Evolutionary conservation across 2,113 vertebrate genomes (phyloP).

Genomic region (Malurus cyaneus): DNA sequence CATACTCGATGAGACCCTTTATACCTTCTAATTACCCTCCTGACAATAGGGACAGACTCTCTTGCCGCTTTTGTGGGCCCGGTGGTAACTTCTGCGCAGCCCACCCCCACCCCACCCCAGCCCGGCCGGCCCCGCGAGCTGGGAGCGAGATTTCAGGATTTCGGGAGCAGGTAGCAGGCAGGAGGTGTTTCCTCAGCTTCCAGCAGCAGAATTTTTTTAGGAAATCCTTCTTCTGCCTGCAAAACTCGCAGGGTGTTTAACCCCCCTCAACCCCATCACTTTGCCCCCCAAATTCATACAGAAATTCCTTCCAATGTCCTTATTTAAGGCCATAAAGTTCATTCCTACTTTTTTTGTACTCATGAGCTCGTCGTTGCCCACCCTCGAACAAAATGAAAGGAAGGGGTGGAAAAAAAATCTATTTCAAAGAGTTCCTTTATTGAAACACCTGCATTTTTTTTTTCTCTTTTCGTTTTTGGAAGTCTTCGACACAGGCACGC

Average conservation of each 20-base stretch:
- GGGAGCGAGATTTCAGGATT: neutral
- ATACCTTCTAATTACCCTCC: conserved; percentile 87
- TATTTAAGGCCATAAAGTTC: neutral
- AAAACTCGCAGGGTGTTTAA: neutral
- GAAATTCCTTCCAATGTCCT: neutral
- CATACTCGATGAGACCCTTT: conserved; percentile 89
- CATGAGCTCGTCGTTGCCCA: neutral
- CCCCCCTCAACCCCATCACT: accelerated
- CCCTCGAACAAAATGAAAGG: neutral
- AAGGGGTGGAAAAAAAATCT: neutral
- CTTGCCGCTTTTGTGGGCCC: conserved; percentile 57
- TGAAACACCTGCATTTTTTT: conserved; percentile 55
- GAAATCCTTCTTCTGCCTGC: neutral
- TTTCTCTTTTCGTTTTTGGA: neutral
- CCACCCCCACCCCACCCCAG: neutral
- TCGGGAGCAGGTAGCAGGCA: neutral
- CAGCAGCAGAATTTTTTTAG: neutral
- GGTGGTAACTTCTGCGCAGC: neutral
- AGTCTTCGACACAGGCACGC: conserved; percentile 52
- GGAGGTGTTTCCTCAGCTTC: neutral
- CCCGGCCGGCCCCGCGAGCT: neutral
- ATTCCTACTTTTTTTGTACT: neutral
- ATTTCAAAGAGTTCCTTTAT: conserved; percentile 71
- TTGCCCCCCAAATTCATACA: neutral
- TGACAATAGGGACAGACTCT: conserved; percentile 75